Percentiles rank a stretch among this genome's conserved stretches.
These are phyloP conservation scores for Rhinophrynus dorsalis DNA, from an alignment of 2,797 vertebrate species.

Conservation along the genomic window DNA sequence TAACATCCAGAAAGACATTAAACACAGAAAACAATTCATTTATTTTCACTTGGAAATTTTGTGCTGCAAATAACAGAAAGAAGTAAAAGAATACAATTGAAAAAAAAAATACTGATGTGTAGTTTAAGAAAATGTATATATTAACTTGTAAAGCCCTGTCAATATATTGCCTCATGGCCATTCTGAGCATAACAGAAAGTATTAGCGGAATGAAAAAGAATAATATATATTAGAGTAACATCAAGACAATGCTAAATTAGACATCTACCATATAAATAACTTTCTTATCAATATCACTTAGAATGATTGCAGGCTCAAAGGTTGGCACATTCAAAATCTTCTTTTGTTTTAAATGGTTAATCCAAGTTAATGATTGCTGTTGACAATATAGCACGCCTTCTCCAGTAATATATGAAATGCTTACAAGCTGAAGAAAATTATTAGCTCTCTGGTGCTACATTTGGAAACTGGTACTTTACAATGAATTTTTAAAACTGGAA, in stretches of 20 bases:
- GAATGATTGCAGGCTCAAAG: constrained; percentile 39
- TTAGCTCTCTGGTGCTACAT: not conserved
- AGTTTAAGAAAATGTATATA: too few species aligned
- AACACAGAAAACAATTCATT: too few species aligned
- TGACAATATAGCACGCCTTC: not conserved
- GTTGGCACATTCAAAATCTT: constrained; percentile 11
- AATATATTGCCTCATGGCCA: not conserved
- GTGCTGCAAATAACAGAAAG: too few species aligned
- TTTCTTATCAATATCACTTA: constrained; percentile 28
- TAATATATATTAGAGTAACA: not conserved
- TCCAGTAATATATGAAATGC: not conserved
- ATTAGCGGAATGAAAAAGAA: too few species aligned
- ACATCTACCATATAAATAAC: too few species aligned
- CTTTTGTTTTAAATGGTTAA: constrained; percentile 19
- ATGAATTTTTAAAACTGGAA: not conserved
- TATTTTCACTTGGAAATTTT: too few species aligned
- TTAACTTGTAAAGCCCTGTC: not conserved
- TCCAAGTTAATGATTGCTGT: constrained; percentile 40
- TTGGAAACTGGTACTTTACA: not conserved
- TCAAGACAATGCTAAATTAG: not conserved
- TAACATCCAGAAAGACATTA: too few species aligned
- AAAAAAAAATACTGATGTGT: too few species aligned
- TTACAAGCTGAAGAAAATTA: not conserved
- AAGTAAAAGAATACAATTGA: too few species aligned
- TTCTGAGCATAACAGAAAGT: not conserved